Percentiles rank a stretch among this genome's conserved stretches.
phyloP scores from a whole-genome alignment of 2,113 vertebrate genomes.

The cattle (Bos taurus) region DNA sequence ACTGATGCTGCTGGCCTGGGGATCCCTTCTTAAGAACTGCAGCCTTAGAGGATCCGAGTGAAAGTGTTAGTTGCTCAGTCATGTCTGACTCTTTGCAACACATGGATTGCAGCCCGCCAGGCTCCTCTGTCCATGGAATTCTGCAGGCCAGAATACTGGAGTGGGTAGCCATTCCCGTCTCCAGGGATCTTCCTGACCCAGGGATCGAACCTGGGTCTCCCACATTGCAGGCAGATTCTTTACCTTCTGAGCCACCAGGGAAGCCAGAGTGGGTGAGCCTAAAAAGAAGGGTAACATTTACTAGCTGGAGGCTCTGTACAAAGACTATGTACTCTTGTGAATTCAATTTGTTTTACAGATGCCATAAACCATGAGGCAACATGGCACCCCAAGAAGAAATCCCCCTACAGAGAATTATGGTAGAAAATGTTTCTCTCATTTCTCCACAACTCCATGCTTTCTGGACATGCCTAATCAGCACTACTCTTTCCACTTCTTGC shows the following conservation, averaged over 20 bases:
- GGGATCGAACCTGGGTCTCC: neutral
- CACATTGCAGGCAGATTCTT: neutral
- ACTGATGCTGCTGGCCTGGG: rapidly evolving
- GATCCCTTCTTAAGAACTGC: neutral
- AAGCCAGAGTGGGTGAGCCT: neutral
- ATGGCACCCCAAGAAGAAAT: neutral
- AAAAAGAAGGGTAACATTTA: neutral
- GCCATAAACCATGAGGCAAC: rapidly evolving
- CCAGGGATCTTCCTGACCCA: neutral
- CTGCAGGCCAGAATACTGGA: neutral
- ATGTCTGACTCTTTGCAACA: neutral
- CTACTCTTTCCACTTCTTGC: neutral
- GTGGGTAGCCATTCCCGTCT: neutral
- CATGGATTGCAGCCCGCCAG: neutral
- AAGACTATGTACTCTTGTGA: neutral
- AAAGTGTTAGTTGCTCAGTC: neutral
- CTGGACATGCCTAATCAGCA: neutral
- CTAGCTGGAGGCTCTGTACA: neutral
- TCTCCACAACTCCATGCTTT: neutral
- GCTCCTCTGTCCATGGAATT: neutral
- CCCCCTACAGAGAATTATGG: neutral
- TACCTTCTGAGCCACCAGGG: neutral
- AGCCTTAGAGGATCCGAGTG: neutral
- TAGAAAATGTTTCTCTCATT: neutral
- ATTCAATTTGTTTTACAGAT: rapidly evolving